phyloP scores from a whole-genome alignment of 2,888 invertebrate genomes.

The Plagodis pulveraria region DNA sequence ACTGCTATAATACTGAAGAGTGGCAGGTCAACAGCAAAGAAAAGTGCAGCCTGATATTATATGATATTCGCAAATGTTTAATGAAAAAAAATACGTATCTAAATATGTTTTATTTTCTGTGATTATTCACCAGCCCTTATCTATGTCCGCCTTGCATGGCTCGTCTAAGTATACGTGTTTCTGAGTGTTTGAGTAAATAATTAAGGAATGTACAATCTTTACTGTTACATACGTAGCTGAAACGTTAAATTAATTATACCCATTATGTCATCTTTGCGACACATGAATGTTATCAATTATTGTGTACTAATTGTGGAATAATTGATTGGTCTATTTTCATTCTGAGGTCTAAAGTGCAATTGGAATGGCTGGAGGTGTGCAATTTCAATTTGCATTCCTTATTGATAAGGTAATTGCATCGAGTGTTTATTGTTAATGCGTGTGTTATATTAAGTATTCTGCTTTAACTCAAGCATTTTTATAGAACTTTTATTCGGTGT shows the following conservation, averaged over 20 bases:
- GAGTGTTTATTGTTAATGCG: background rate
- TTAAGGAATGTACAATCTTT: background rate
- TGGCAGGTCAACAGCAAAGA: no score
- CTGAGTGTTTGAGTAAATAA: background rate
- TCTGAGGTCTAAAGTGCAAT: conserved; percentile 15
- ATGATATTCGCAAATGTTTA: no score
- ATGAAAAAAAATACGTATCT: no score
- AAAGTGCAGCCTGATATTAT: no score
- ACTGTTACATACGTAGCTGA: conserved; percentile 4
- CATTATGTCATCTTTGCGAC: conserved; percentile 52
- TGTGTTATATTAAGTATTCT: no score
- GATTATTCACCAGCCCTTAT: no score
- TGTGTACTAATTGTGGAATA: conserved; percentile 54
- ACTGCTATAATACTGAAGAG: no score
- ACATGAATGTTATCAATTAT: conserved; percentile 48
- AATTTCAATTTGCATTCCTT: conserved; percentile 1
- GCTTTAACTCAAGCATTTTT: no score
- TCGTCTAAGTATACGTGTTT: background rate
- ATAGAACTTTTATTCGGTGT: no score
- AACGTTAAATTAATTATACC: conserved; percentile 53
- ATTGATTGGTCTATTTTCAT: conserved; percentile 48
- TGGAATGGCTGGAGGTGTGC: conserved; percentile 6
- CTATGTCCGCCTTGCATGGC: background rate
- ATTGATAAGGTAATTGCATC: conserved; percentile 1
- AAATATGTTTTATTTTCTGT: no score